Conservation (phyloP, 2,888 invertebrate genomes). For the Ophonus ardosiacus region DNA sequence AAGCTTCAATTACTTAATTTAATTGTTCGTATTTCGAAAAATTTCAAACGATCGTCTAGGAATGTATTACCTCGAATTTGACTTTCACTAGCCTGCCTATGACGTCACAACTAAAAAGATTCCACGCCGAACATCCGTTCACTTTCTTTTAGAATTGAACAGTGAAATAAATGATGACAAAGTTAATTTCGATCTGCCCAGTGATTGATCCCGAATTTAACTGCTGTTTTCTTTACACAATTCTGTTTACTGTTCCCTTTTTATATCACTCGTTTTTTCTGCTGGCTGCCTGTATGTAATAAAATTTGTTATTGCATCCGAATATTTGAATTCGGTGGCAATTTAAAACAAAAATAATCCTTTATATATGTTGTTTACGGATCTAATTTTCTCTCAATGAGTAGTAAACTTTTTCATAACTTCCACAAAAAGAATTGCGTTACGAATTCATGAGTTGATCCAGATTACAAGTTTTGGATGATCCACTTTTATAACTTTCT, state of each 20-base stretch:
- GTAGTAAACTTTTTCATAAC: background rate
- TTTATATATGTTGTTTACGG: conserved; percentile 49
- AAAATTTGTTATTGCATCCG: conserved; percentile 55
- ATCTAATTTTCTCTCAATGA: conserved; percentile 11
- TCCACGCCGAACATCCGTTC: background rate
- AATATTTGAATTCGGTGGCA: conserved; percentile 37
- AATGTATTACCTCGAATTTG: background rate
- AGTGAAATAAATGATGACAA: background rate
- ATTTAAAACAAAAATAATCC: conserved; percentile 37
- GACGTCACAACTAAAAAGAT: conserved; percentile 30
- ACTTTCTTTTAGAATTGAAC: conserved; percentile 19
- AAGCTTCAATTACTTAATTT: too few relatives aligned
- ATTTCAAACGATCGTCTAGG: background rate
- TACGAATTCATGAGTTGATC: background rate
- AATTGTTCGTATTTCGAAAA: background rate
- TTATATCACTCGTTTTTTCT: conserved; percentile 47
- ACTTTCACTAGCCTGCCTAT: background rate
- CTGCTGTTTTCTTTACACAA: conserved; percentile 28
- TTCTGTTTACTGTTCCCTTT: conserved; percentile 46
- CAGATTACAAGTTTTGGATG: background rate
- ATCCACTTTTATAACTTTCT: background rate
- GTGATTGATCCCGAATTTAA: conserved; percentile 23
- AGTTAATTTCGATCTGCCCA: conserved; percentile 14
- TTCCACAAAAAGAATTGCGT: background rate
- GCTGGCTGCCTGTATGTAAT: conserved; percentile 45